These are phyloP conservation scores for Lacanobia wlatinum DNA, from an alignment of 2,888 invertebrate genomes.

Conservation along the genomic window DNA sequence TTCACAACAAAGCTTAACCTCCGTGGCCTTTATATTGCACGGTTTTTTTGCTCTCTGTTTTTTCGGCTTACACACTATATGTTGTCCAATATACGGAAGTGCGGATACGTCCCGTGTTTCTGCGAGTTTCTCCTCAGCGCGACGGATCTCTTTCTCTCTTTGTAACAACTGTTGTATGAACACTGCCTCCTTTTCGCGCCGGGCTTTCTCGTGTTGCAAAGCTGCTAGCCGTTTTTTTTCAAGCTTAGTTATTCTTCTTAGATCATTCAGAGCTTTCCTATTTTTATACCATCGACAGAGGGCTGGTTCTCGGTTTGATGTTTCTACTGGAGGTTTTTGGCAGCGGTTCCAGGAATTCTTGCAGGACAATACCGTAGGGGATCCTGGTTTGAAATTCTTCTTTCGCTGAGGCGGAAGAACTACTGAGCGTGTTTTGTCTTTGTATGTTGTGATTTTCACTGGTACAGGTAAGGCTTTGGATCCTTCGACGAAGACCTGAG, in stretches of 20 bases:
- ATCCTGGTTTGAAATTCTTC: not conserved
- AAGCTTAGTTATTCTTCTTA: constrained; percentile 12
- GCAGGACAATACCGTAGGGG: not conserved
- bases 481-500: constrained; percentile 67
- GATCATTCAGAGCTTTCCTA: constrained; percentile 16
- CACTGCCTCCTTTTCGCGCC: constrained; percentile 34
- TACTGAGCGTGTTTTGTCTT: constrained; percentile 31
- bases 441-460: constrained; percentile 66
- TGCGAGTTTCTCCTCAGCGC: constrained; percentile 21
- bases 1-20: constrained; percentile 34
- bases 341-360: constrained; percentile 3
- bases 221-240: constrained; percentile 16
- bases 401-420: constrained; percentile 5
- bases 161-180: constrained; percentile 21
- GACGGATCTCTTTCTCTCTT: constrained; percentile 28
- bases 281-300: constrained; percentile 48
- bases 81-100: not conserved
- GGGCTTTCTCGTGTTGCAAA: constrained; percentile 28
- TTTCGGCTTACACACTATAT: not conserved
- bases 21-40: constrained; percentile 13
- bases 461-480: constrained; percentile 67
- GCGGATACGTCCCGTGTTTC: not conserved
- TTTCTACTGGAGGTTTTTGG: constrained; percentile 18
- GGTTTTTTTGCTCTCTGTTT: constrained; percentile 4
- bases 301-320: constrained; percentile 8